Conservation (phyloP, 2,113 vertebrate genomes). For the Nymphicus hollandicus region DNA sequence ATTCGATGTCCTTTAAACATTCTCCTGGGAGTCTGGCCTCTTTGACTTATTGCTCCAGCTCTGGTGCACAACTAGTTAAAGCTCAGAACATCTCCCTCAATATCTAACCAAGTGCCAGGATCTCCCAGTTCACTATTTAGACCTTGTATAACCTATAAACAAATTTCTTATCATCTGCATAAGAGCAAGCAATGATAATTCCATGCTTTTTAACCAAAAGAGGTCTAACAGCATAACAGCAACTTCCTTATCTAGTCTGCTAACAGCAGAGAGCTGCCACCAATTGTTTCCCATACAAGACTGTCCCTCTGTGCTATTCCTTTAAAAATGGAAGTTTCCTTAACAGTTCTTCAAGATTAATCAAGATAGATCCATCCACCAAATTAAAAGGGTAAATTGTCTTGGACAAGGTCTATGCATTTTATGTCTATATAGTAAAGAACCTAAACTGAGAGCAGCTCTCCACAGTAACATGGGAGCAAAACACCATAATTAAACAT, state of each 20-base stretch:
- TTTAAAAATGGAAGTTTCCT: neutral
- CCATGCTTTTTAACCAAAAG: neutral
- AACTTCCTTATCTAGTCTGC: neutral
- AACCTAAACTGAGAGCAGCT: neutral
- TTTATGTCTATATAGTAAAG: neutral
- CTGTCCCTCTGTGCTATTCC: neutral
- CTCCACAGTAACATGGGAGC: neutral
- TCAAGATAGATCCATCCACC: neutral
- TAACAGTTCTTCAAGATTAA: neutral
- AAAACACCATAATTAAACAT: neutral
- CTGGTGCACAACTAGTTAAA: neutral
- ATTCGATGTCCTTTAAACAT: neutral
- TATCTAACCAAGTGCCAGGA: neutral
- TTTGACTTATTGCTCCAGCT: neutral
- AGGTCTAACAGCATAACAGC: accelerated
- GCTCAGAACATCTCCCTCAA: neutral
- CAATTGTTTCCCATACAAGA: neutral
- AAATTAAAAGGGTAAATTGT: neutral
- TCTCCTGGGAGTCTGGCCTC: neutral
- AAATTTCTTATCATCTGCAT: neutral
- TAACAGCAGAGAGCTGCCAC: neutral
- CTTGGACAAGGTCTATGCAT: neutral
- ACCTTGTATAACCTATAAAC: neutral
- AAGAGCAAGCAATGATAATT: neutral
- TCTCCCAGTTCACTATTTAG: neutral